Base-by-base conservation (phyloP, 2,888 invertebrate genomes). In the Melikaiella ostensackeni region DNA sequence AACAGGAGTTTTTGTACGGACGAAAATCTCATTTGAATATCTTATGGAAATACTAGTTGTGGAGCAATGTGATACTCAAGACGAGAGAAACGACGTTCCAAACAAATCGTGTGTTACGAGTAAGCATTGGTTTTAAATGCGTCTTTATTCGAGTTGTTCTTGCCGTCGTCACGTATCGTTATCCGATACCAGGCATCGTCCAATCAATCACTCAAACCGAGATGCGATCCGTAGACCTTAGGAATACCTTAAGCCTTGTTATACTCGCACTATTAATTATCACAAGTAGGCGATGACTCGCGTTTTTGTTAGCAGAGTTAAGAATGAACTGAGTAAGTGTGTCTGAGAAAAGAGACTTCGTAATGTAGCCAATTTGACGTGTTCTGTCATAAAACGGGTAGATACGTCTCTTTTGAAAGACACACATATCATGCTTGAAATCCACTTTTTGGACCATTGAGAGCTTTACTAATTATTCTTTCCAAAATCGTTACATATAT, bases 241-340 rank as follows among this genome's bases (percentile, higher is more conserved):
- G 59, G 79, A 81, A 79, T 82, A 78, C 75, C 81, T 81, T 80
- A 82, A 82, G 79, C 78, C 80, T 74, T 79, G 83, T 84, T 86
- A 83, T 78, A 77, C 81, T 84, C 84, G 81, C 81, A 81, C 81
- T 86, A 86, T 85, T 88, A 88, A 87, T 88, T 87, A 86, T 77
- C 75, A 59, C 64, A 82, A 73, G 76, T 75, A 75, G 59, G 61
- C 76, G 79, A 85, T 86, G 86, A 86, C 83, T 83, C 75, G 85
- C 78, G 73, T 84, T 83, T 78, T 78, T 80, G 76, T 74, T 77
- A 38, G 38, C 33, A 19, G 35, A 38, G 50, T 70, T 59, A 21
- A 62, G 55, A 61, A 38, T 61, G 30, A 62, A 66, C 74, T 75
- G 64, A 50, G 30, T 63, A 75, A 75, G 75, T 64, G 66, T 76